phyloP scores from a whole-genome alignment of 2,113 vertebrate species.

The Ageneiosus marmoratus region DNA sequence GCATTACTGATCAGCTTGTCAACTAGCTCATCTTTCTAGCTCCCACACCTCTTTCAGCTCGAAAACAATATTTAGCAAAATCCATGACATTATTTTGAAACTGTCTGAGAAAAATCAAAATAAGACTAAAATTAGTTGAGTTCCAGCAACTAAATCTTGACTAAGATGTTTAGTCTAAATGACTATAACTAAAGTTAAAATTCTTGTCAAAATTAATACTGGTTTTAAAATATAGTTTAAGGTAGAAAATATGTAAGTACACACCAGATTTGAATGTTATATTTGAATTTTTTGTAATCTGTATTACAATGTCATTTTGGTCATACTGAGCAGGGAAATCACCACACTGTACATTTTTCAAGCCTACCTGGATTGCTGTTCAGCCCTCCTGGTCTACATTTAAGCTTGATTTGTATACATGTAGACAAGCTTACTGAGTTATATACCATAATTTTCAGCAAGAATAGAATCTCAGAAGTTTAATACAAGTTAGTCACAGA shows the following conservation, averaged over 20 bases:
- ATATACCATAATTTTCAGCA: neutral
- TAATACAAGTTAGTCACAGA: neutral
- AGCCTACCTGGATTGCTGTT: neutral
- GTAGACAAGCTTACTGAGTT: neutral
- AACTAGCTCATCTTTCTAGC: no score
- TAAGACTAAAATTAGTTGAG: no score
- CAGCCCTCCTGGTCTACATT: neutral
- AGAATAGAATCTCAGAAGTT: neutral
- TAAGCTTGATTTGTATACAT: neutral
- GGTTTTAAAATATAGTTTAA: no score
- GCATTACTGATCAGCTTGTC: no score
- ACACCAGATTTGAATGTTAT: neutral
- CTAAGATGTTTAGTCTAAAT: no score
- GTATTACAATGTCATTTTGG: neutral
- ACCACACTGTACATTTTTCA: neutral
- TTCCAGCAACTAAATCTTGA: no score
- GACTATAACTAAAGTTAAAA: no score
- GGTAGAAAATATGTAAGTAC: neutral
- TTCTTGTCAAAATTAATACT: no score
- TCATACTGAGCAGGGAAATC: neutral
- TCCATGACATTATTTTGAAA: no score
- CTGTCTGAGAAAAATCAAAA: no score
- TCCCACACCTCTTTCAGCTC: no score
- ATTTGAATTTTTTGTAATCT: neutral
- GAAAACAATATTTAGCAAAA: no score